Evolutionary conservation across 1,140 invertebrate genomes (phyloP).

Genomic region (Trinorchestia longiramus): DNA sequence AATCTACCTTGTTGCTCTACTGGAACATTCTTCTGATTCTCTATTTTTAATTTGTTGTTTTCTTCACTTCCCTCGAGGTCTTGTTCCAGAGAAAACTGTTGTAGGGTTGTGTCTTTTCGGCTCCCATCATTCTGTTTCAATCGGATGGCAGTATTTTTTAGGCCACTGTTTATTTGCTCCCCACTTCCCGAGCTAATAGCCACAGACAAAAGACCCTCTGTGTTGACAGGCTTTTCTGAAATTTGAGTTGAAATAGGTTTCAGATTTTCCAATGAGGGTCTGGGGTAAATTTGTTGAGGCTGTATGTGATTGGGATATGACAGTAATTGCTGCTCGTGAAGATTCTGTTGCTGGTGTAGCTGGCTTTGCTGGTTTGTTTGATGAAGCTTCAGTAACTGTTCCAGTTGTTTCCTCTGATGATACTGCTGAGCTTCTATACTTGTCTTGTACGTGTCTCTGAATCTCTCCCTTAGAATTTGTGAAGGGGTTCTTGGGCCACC

Average conservation of each 20-base stretch:
- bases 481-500: neutral
- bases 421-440: neutral
- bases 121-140: neutral
- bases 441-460: neutral
- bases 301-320: neutral
- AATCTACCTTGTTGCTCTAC: neutral
- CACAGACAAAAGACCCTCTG: neutral
- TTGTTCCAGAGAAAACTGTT: neutral
- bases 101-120: neutral
- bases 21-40: neutral
- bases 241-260: neutral
- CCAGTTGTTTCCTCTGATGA: neutral
- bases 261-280: neutral
- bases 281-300: neutral
- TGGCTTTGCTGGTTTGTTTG: neutral
- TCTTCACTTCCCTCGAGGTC: neutral
- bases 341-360: neutral
- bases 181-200: neutral
- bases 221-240: neutral
- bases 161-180: neutral
- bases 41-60: neutral
- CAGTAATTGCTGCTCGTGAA: neutral
- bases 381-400: neutral
- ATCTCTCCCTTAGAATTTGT: slow-evolving; percentile 1
- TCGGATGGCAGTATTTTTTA: neutral